A percentile compares a stretch with the other conserved stretches of the same genome.
These are phyloP conservation scores for Spinus olivaceus DNA, from an alignment of 2,797 vertebrate genomes.

Conservation along the genomic window DNA sequence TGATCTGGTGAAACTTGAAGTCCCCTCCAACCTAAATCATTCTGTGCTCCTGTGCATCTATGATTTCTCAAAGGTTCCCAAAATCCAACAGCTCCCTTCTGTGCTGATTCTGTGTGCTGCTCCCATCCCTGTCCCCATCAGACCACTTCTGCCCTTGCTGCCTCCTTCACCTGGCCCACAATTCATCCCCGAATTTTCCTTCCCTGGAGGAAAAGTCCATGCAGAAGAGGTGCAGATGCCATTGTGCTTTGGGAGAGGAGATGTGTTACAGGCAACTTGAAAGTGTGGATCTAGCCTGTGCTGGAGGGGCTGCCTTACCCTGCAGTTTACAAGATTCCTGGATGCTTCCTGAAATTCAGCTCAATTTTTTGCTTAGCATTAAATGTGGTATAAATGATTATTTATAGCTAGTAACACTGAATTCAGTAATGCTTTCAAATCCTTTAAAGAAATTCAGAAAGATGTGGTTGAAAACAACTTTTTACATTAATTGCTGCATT, in stretches of 20 bases:
- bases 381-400: neutral
- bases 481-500: constrained; percentile 12
- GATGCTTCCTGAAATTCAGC: neutral
- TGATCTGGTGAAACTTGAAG: neutral
- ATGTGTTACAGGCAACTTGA: neutral
- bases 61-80: neutral
- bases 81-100: neutral
- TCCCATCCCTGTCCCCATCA: neutral
- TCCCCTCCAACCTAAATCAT: neutral
- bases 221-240: neutral
- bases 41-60: neutral
- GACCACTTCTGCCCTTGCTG: neutral
- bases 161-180: neutral
- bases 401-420: neutral
- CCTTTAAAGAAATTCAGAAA: constrained; percentile 10
- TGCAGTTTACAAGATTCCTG: neutral
- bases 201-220: neutral
- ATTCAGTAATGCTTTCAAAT: neutral
- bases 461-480: neutral
- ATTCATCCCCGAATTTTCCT: neutral
- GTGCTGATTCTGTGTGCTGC: neutral
- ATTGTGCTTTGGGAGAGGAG: neutral
- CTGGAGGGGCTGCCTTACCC: neutral
- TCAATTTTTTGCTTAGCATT: neutral
- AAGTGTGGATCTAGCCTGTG: neutral